Percentiles rank a stretch among this genome's conserved stretches.
Conservation (phyloP, 2,113 vertebrate genomes). For the Rhipidura dahli region DNA sequence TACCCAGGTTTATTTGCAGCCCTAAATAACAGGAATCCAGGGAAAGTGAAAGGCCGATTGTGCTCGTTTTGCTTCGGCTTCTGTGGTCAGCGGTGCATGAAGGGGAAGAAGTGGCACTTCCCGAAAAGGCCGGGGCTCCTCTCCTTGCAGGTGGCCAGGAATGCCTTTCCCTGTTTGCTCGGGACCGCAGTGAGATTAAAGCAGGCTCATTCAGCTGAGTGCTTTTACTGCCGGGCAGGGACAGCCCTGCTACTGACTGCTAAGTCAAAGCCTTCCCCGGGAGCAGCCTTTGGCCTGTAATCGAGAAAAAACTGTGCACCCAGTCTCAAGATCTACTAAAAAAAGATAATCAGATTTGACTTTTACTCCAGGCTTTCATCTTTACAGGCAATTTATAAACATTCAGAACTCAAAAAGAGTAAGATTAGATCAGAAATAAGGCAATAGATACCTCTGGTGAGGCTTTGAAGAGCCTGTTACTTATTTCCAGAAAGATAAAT, state of each 20-base stretch:
- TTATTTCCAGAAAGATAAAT: background rate
- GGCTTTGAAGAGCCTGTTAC: background rate
- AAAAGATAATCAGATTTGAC: background rate
- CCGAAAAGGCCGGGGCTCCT: background rate
- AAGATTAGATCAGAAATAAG: background rate
- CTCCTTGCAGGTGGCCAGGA: background rate
- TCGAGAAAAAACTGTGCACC: background rate
- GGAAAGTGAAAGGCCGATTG: background rate
- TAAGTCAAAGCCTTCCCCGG: background rate
- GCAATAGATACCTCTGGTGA: too few relatives aligned
- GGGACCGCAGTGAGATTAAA: background rate
- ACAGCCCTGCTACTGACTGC: fast-evolving
- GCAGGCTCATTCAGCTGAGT: background rate
- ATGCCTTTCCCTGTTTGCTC: background rate
- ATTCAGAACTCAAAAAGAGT: background rate
- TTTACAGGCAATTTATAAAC: background rate
- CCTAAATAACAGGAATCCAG: background rate
- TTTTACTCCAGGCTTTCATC: background rate
- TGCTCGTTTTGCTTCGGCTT: fast-evolving
- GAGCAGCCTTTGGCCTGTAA: background rate
- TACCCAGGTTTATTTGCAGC: background rate
- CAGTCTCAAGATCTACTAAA: background rate
- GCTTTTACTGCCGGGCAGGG: background rate
- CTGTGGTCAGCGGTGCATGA: fast-evolving
- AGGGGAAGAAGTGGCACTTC: background rate